phyloP scores from a whole-genome alignment of 2,888 invertebrate species.

The Chymomyza procnemis region DNA sequence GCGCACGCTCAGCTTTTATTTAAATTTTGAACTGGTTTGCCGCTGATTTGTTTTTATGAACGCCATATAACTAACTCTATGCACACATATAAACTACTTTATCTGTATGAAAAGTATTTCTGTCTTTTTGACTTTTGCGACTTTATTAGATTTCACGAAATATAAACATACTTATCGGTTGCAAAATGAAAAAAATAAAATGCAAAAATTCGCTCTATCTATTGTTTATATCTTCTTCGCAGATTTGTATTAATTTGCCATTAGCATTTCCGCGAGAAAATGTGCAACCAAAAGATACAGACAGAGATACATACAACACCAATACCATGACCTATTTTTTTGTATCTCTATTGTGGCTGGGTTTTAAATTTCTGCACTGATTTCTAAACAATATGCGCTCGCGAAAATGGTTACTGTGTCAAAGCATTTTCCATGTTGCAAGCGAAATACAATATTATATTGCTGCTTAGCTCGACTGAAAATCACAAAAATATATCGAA shows the following conservation, averaged over 20 bases:
- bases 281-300: neutral
- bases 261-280: constrained; percentile 38
- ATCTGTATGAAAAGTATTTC: constrained; percentile 30
- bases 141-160: constrained; percentile 4
- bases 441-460: constrained; percentile 46
- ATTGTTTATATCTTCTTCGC: neutral
- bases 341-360: neutral
- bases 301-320: neutral
- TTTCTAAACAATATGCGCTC: constrained; percentile 44
- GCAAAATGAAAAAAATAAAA: neutral
- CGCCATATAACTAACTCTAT: constrained; percentile 18
- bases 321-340: constrained; percentile 34
- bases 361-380: constrained; percentile 55
- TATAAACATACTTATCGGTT: neutral
- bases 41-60: constrained; percentile 60
- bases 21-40: constrained; percentile 70
- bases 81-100: neutral
- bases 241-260: constrained; percentile 26
- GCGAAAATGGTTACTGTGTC: constrained; percentile 35
- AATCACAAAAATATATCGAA: neutral
- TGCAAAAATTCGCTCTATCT: neutral
- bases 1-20: constrained; percentile 66
- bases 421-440: constrained; percentile 54
- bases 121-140: neutral
- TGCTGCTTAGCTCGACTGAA: constrained; percentile 37